Evolutionary conservation across 2,888 invertebrate species (phyloP).

Genomic region (Lepidochrysops patricia): DNA sequence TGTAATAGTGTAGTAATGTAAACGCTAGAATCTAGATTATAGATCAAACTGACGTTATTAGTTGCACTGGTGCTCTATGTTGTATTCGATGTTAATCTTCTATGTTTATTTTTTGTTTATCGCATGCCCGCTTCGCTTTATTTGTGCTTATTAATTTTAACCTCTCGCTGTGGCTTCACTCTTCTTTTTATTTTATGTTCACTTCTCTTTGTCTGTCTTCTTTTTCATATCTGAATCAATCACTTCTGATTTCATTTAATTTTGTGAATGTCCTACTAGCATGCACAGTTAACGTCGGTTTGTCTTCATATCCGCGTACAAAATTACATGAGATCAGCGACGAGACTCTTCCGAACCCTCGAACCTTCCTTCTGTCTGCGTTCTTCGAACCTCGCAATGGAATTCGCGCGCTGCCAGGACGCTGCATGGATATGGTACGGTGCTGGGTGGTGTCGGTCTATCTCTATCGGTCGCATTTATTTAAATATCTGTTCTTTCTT

Average conservation of each 20-base stretch:
- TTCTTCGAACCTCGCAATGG: slow-evolving; percentile 45
- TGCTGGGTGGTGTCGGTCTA: slow-evolving; percentile 62
- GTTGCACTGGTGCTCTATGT: slow-evolving; percentile 9
- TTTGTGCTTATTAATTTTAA: slow-evolving; percentile 24
- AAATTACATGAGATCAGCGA: slow-evolving; percentile 72
- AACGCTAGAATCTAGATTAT: slow-evolving; percentile 6
- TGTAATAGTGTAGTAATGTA: not conserved
- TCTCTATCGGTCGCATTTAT: slow-evolving; percentile 36
- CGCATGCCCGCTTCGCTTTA: slow-evolving; percentile 31
- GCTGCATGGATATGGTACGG: slow-evolving; percentile 66
- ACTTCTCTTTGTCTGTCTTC: slow-evolving; percentile 43
- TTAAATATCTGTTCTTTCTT: slow-evolving; percentile 57
- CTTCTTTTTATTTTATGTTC: slow-evolving; percentile 26
- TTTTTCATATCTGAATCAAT: no score
- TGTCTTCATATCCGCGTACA: slow-evolving; percentile 37
- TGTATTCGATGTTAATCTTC: slow-evolving; percentile 15
- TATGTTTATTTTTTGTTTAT: slow-evolving; percentile 28
- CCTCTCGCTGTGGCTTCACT: slow-evolving; percentile 20
- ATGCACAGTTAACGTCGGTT: slow-evolving; percentile 36
- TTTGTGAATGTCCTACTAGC: slow-evolving; percentile 56
- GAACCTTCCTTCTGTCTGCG: slow-evolving; percentile 34
- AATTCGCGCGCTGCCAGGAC: slow-evolving; percentile 44
- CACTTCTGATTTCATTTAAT: slow-evolving; percentile 67
- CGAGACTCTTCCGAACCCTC: slow-evolving; percentile 52
- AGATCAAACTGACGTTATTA: slow-evolving; percentile 28